These are phyloP conservation scores for Plemyria rubiginata DNA, from an alignment of 2,888 invertebrate species.

Conservation along the genomic window DNA sequence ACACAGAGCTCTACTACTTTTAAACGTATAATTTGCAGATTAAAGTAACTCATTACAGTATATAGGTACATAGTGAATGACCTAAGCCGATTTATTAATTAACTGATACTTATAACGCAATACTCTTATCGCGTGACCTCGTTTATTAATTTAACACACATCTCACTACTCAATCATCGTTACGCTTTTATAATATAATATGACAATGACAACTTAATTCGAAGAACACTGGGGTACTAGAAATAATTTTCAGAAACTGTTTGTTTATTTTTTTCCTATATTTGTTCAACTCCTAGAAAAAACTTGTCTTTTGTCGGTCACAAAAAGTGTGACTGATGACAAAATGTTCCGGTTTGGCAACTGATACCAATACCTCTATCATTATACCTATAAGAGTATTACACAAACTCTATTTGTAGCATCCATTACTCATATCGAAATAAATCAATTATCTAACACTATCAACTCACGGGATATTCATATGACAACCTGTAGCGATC, in stretches of 20 bases:
- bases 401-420: conserved; percentile 23
- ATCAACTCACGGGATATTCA: conserved; percentile 13
- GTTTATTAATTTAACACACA: conserved; percentile 33
- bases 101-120: conserved; percentile 29
- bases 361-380: conserved; percentile 23
- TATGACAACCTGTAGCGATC: conserved; percentile 1
- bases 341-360: conserved; percentile 27
- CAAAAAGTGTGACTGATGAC: conserved; percentile 20
- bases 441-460: conserved; percentile 18
- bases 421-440: conserved; percentile 17
- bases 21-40: too few species aligned
- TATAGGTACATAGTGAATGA: not conserved
- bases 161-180: conserved; percentile 13
- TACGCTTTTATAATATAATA: conserved; percentile 35
- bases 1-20: too few species aligned
- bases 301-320: conserved; percentile 8
- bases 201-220: conserved; percentile 31
- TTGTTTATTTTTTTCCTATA: too few species aligned
- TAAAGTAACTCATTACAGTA: not conserved
- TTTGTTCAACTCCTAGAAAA: not conserved
- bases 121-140: conserved; percentile 45
- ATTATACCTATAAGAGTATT: conserved; percentile 16
- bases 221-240: not conserved
- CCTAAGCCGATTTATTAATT: conserved; percentile 16
- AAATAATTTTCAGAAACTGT: too few species aligned